These are phyloP conservation scores for Bubo blakistoni DNA, from an alignment of 2,113 vertebrate genomes.

Conservation along the genomic window DNA sequence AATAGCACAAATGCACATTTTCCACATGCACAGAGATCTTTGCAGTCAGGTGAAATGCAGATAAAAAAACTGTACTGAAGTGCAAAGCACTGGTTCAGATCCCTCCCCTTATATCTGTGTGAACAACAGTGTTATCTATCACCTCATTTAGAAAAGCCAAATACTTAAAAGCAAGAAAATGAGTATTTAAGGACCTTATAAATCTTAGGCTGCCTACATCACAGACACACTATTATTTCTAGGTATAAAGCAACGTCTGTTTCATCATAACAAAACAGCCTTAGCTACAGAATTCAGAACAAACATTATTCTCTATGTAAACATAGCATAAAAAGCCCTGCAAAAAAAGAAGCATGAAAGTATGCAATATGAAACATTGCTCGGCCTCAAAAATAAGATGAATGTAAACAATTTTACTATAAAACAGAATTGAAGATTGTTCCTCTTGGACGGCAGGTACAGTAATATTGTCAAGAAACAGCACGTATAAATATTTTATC, in stretches of 20 bases:
- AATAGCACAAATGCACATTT: neutral
- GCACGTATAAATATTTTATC: neutral
- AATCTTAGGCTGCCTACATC: neutral
- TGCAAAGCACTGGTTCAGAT: neutral
- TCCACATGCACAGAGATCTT: neutral
- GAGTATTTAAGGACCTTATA: constrained; percentile 3
- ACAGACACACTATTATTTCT: neutral
- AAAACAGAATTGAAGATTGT: neutral
- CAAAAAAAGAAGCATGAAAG: neutral
- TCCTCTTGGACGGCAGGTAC: neutral
- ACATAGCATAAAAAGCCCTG: neutral
- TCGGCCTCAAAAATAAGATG: neutral
- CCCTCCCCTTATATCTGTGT: neutral
- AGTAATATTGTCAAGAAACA: neutral
- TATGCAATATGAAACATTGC: neutral
- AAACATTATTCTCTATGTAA: neutral
- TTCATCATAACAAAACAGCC: constrained; percentile 12
- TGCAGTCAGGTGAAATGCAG: neutral
- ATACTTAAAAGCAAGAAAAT: constrained; percentile 29
- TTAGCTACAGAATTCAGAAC: neutral
- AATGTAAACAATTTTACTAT: neutral
- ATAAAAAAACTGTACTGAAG: neutral
- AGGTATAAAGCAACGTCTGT: neutral
- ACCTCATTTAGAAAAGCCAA: constrained; percentile 19
- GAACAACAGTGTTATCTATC: constrained; percentile 5